Base-by-base conservation (phyloP, 2,888 invertebrate genomes). In the Scrobipalpa atriplicella region DNA sequence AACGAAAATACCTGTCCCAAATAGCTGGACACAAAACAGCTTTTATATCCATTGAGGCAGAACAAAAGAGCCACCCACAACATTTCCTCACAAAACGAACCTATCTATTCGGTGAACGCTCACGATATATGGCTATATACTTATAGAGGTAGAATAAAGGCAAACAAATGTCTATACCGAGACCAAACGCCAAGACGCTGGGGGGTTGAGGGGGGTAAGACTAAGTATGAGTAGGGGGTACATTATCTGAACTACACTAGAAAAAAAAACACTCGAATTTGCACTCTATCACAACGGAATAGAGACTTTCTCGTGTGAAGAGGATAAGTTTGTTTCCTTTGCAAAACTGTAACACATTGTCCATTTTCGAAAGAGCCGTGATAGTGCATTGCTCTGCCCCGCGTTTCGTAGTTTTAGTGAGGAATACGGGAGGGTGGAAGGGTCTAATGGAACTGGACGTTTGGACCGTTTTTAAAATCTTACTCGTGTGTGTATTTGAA, bases 181-280 rank as follows among this genome's bases (percentile, higher is more conserved):
- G 83, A 86, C 89, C 87, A 85, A 88, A 85, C 87, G 85, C 86
- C 89, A 90, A 90, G 90, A 90, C 88, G 85, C 76, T 78, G 68
- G 73, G 77, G 82, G 80, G 69, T 64, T 73, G 73, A 68, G 71
- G 71, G 74, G 68, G 29, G 29, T 13, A 8, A 51, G 19, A 13
- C 62, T 66, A 66, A 71, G 79, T 69, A 67, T 71, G 78, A 66
- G 80, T 67, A 70, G 64, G 72, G 77, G 78, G 76, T 71, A 75
- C 75, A 74, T 75, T 72, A 76, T 54, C 16, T 0, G 36, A 6
- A 73, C 80, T 67, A 80, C 72, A 7, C 67, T 67, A 67, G 1
- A 18, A 39, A 11, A 41, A 19, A 10, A 1, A 41, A 6, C 60
- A 39, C 13, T 41, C 66, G 85, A 74, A 77, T 56, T 65, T 66